phyloP scores from a whole-genome alignment of 2,888 invertebrate genomes.

The Himalopsyche anomala region DNA sequence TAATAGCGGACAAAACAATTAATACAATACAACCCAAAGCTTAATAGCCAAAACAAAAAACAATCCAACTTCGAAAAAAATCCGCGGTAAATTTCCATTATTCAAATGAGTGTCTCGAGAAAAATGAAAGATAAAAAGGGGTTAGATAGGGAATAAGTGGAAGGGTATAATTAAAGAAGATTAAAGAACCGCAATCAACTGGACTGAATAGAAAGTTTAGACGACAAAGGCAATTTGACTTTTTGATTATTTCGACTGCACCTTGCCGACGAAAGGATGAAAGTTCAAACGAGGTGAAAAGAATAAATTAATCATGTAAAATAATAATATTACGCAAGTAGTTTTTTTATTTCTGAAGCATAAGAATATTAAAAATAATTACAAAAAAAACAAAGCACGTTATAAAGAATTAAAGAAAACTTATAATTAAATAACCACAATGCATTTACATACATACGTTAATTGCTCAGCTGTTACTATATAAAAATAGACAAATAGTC shows the following conservation, averaged over 20 bases:
- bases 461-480: too few relatives aligned
- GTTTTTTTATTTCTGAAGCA: too few relatives aligned
- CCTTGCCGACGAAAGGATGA: background rate
- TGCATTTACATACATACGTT: too few relatives aligned
- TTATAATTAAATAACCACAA: too few relatives aligned
- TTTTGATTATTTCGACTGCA: conserved; percentile 28
- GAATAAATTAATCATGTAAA: conserved; percentile 13
- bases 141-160: background rate
- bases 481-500: too few relatives aligned
- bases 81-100: conserved; percentile 34
- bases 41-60: background rate
- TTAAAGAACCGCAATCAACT: conserved; percentile 36
- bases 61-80: background rate
- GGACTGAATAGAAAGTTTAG: conserved; percentile 11
- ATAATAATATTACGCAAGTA: background rate
- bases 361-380: too few relatives aligned
- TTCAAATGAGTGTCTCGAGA: conserved; percentile 27
- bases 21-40: too few relatives aligned
- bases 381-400: too few relatives aligned
- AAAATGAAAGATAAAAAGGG: background rate
- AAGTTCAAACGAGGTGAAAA: background rate
- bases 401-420: too few relatives aligned
- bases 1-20: too few relatives aligned
- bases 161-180: conserved; percentile 11
- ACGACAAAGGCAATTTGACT: conserved; percentile 28